A percentile compares a stretch with the other conserved stretches of the same genome.
Conservation (phyloP, 2,888 invertebrate genomes). For the Pilophorus perplexus region DNA sequence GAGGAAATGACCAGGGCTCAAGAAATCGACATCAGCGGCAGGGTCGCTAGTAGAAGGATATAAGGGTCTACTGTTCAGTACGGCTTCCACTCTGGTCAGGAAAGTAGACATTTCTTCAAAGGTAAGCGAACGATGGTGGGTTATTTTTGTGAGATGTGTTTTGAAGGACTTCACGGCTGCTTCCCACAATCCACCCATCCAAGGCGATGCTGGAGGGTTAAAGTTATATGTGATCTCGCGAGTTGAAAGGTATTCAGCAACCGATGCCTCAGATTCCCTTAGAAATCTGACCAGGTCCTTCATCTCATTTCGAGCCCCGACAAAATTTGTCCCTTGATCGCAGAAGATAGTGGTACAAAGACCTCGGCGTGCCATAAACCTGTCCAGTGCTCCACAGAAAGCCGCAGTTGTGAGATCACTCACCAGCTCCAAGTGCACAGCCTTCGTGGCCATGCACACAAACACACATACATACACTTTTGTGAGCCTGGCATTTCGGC, state of each 20-base stretch:
- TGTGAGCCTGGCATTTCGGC: background rate
- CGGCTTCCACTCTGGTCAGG: background rate
- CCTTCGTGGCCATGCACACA: no score
- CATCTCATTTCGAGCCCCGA: no score
- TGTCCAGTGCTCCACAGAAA: no score
- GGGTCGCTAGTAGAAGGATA: background rate
- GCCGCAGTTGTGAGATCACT: no score
- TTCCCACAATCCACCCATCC: conserved; percentile 18
- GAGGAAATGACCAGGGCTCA: background rate
- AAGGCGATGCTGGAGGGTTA: background rate
- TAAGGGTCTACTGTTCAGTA: conserved; percentile 11
- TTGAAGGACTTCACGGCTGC: conserved; percentile 8
- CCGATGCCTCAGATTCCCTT: background rate
- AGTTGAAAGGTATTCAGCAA: background rate
- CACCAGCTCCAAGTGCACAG: no score
- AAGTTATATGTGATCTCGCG: background rate
- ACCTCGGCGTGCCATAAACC: no score
- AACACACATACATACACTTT: no score
- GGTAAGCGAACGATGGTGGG: background rate
- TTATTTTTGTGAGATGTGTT: background rate
- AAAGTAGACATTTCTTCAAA: conserved; percentile 8
- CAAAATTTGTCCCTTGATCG: no score
- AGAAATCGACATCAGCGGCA: background rate
- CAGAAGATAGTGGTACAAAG: no score
- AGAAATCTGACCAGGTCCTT: background rate